Evolutionary conservation across 23 tunicate genomes (phyloP).

Genomic region (Aplidium turbinatum): DNA sequence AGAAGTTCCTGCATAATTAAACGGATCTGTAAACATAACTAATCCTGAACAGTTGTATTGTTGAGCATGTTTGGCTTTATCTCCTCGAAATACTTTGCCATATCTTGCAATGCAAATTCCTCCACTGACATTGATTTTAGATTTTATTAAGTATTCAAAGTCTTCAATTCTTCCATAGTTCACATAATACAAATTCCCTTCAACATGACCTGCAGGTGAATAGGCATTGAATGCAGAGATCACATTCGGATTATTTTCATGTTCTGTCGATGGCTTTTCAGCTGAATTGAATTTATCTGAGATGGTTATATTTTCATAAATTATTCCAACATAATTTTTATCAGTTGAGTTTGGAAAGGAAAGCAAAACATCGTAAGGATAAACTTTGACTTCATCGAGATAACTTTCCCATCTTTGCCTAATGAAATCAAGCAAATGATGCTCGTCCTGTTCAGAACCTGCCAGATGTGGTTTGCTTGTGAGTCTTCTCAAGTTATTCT

Average conservation of each 20-base stretch:
- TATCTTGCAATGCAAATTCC: conserved; percentile 84
- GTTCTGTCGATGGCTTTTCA: conserved; percentile 43
- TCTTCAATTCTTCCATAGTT: conserved; percentile 88
- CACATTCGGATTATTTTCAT: conserved; percentile 48
- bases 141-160: conserved; percentile 42
- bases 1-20: conserved; percentile 56
- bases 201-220: conserved; percentile 63
- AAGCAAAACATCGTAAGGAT: conserved; percentile 69
- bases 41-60: conserved; percentile 71
- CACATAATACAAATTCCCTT: conserved; percentile 84
- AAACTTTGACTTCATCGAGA: conserved; percentile 73
- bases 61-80: conserved; percentile 72
- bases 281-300: conserved; percentile 33
- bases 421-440: conserved; percentile 44
- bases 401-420: conserved; percentile 36
- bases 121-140: conserved; percentile 43
- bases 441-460: conserved; percentile 70
- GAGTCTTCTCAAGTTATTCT: conserved; percentile 36
- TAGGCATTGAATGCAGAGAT: conserved; percentile 65
- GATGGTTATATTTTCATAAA: conserved; percentile 45
- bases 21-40: conserved; percentile 78
- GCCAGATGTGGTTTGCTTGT: conserved; percentile 71
- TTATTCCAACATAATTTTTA: conserved; percentile 65
- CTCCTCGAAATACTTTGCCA: conserved; percentile 82
- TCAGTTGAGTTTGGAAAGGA: conserved; percentile 67